Percentiles rank a stretch among this genome's conserved stretches.
Evolutionary conservation across 2,797 vertebrate genomes (phyloP).

Genomic region (Schizopygopsis pylzovi): DNA sequence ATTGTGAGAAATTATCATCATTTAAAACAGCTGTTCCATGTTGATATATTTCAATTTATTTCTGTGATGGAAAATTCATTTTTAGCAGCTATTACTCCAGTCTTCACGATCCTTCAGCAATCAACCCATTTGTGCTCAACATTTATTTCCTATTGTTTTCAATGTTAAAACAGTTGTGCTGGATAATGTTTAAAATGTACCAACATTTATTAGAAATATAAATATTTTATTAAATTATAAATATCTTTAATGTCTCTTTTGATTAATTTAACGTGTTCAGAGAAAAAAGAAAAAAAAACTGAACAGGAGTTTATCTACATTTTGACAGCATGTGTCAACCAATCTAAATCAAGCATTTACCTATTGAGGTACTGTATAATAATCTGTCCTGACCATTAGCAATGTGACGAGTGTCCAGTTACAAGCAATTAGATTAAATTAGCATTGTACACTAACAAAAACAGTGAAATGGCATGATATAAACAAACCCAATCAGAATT

Average conservation of each 20-base stretch:
- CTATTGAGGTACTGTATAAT: not conserved
- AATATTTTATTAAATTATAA: not conserved
- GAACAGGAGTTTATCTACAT: not conserved
- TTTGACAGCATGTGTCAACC: not conserved
- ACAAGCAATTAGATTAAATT: not conserved
- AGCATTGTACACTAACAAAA: not conserved
- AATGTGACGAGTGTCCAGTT: not conserved
- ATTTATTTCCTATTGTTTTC: not conserved
- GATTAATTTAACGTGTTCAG: too few relatives aligned
- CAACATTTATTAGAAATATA: not conserved
- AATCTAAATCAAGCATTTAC: not conserved
- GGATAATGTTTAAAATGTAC: not conserved
- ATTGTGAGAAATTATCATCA: not conserved
- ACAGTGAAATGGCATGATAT: too few relatives aligned
- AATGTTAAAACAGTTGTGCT: not conserved
- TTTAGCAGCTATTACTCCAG: not conserved
- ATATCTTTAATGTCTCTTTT: not conserved
- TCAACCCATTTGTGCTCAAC: not conserved
- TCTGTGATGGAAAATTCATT: not conserved
- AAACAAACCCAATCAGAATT: not conserved
- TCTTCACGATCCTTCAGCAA: not conserved
- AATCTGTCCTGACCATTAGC: not conserved
- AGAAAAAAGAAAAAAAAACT: not conserved
- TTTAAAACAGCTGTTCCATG: not conserved
- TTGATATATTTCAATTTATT: not conserved